Conservation (phyloP, 2,888 invertebrate species). For the Callosobruchus maculatus region DNA sequence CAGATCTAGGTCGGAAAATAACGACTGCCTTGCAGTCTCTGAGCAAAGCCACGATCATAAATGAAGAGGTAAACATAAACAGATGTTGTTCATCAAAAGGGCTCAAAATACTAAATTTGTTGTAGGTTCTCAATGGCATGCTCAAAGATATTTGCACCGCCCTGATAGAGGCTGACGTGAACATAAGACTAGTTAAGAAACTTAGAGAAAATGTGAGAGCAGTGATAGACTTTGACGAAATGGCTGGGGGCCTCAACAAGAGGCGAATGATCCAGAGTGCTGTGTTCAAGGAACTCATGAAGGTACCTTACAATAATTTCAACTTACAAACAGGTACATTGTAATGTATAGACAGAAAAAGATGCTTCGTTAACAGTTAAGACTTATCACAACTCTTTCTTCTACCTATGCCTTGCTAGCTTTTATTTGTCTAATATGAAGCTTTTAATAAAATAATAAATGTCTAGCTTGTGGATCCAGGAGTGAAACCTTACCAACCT, state of each 20-base stretch:
- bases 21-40: slow-evolving; percentile 96
- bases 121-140: slow-evolving; percentile 95
- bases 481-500: slow-evolving; percentile 94
- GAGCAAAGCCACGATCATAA: slow-evolving; percentile 97
- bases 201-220: slow-evolving; percentile 95
- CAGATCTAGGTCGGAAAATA: slow-evolving; percentile 98
- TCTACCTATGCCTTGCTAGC: too few relatives aligned
- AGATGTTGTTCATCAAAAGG: slow-evolving; percentile 24
- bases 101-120: slow-evolving; percentile 15
- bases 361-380: too few relatives aligned
- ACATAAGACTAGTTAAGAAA: slow-evolving; percentile 92
- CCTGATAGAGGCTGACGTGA: slow-evolving; percentile 94
- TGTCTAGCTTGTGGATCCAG: slow-evolving; percentile 88
- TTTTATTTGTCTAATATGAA: too few relatives aligned
- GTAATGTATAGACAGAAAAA: neutral
- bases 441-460: neutral
- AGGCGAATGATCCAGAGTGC: slow-evolving; percentile 98
- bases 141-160: slow-evolving; percentile 98
- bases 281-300: slow-evolving; percentile 96
- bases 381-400: too few relatives aligned
- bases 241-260: slow-evolving; percentile 98
- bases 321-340: neutral
- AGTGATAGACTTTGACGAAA: slow-evolving; percentile 98
- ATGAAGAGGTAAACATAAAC: slow-evolving; percentile 78
- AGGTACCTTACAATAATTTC: slow-evolving; percentile 55